Base-by-base conservation (phyloP, 92 coral and sea anemone genomes). In the Phenganax subtilis region DNA sequence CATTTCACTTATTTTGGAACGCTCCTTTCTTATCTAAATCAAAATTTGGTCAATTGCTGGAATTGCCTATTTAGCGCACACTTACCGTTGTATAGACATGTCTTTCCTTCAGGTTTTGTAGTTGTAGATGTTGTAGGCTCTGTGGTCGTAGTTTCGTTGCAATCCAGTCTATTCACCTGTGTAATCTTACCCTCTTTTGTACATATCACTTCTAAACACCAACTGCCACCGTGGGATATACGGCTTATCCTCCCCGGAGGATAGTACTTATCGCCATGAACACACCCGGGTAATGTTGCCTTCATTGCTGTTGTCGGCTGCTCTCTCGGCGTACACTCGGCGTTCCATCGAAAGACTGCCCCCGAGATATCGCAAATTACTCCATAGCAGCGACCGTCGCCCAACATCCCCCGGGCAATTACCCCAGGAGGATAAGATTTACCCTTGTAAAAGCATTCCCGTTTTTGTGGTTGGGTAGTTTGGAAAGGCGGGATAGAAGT, bases 201-300 rank as follows among this genome's bases (percentile, higher is more conserved):
- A 47, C 81, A 76, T 15, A 60, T 58, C 56, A 76, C 81, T 54
- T 76, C 81, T 27, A 76, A 12, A 59, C 81, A 76, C 81, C 81
- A 59, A 10, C 12, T 14, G 29, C 70, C 27, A 2, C 70, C 81
- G 57, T 30, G 70, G n/a, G 54, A 57, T 76, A 76, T 6, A 8
- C 81, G 70, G 81, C 81, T 57, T 29, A 76, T 59, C 47, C 56
- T 76, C n/a, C 81, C 81, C 55, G 81, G 81, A 17, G 81, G 81
- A 64, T 76, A 76, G 56, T 76, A 76, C 69, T 76, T 59, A 20
- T 59, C 81, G 81, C 54, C 8, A 54, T 76, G n/a, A 64, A 76
- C 64, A 76, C 81, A 76, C 59, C 81, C 81, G 8, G 81, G 81
- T 76, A 76, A 54, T 6, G 81, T 56, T 3, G 65, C 20, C 71